Evolutionary conservation across 2,888 invertebrate genomes (phyloP).

Genomic region (Arrhopalites spinosus): DNA sequence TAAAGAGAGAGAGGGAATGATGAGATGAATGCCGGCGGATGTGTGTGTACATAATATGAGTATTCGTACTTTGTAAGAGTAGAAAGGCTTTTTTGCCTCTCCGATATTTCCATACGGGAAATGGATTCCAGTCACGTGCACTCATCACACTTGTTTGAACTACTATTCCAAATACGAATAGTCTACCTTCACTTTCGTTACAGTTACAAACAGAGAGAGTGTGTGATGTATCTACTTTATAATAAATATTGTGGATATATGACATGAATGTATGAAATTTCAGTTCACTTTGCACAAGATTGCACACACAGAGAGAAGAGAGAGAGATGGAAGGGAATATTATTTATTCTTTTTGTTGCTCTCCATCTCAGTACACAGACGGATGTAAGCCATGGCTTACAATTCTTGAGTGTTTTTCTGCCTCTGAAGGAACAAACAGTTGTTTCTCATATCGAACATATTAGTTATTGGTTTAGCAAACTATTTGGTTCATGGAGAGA

Average conservation of each 20-base stretch:
- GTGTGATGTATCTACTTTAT: not conserved
- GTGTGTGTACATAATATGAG: no score
- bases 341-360: not conserved
- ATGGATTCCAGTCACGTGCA: conserved; percentile 7
- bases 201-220: no score
- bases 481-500: not conserved
- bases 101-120: not conserved
- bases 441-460: not conserved
- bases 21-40: no score
- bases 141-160: conserved; percentile 16
- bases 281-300: not conserved
- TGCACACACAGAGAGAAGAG: not conserved
- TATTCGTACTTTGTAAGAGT: no score
- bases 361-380: not conserved
- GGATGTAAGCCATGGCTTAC: not conserved
- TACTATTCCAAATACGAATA: no score
- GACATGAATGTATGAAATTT: not conserved
- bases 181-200: no score
- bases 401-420: not conserved
- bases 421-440: not conserved
- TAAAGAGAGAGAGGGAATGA: no score
- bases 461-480: no score
- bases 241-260: no score
- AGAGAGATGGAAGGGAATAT: not conserved
- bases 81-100: no score